A percentile compares a stretch with the other conserved stretches of the same genome.
These are phyloP conservation scores for Planococcus citri DNA, from an alignment of 1,140 invertebrate genomes.

Conservation along the genomic window DNA sequence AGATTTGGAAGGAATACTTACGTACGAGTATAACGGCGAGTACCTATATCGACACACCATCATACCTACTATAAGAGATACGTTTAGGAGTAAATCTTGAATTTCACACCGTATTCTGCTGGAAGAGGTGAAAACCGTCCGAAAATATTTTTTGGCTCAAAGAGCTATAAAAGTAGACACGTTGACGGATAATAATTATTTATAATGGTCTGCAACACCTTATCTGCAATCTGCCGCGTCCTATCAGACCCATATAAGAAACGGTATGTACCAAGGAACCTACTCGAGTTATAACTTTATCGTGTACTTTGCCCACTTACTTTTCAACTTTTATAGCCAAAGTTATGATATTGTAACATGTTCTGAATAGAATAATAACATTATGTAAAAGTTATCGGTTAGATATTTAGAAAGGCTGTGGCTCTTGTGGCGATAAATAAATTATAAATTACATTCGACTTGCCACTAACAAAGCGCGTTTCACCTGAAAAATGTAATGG, in stretches of 20 bases:
- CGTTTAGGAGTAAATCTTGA: too few species aligned
- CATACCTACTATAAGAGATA: too few species aligned
- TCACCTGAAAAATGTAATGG: background rate
- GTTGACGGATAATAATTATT: constrained; percentile 9
- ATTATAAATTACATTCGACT: background rate
- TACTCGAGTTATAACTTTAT: background rate
- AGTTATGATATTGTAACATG: constrained; percentile 9
- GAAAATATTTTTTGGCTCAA: background rate
- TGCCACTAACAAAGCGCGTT: background rate
- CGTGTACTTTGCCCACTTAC: background rate
- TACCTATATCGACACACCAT: too few species aligned
- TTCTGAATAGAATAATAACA: constrained; percentile 14
- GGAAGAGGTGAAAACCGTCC: background rate
- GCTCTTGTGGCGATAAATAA: background rate
- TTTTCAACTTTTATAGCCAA: constrained; percentile 10
- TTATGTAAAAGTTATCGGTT: constrained; percentile 12
- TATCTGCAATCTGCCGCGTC: background rate
- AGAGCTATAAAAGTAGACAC: background rate
- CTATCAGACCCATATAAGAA: background rate
- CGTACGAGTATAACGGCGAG: too few species aligned
- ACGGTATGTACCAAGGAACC: background rate
- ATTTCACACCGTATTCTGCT: too few species aligned
- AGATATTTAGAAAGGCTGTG: background rate
- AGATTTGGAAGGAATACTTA: too few species aligned
- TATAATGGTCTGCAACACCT: background rate